A percentile compares a stretch with the other conserved stretches of the same genome.
Evolutionary conservation across 2,797 vertebrate species (phyloP).

Genomic region (Tauraco hartlaubi): DNA sequence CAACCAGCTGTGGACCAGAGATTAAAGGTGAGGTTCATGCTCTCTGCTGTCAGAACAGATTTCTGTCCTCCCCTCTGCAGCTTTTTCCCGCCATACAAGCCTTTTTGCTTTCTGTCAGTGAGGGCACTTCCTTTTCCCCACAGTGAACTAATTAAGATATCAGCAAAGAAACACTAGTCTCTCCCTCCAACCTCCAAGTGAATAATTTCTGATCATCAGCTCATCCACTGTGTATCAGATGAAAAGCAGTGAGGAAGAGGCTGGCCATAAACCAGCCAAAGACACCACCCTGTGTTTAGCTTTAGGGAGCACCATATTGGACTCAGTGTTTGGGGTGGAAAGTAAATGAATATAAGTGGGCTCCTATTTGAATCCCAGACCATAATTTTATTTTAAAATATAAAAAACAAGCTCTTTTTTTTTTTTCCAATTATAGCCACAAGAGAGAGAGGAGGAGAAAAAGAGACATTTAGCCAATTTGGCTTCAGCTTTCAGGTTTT

Average conservation of each 20-base stretch:
- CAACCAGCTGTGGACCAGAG: not conserved
- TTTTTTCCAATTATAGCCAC: not conserved
- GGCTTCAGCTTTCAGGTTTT: not conserved
- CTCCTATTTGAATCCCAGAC: not conserved
- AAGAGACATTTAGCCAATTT: not conserved
- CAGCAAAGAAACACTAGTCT: not conserved
- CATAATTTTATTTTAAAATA: not conserved
- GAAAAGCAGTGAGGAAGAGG: not conserved
- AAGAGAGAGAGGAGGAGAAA: accelerated
- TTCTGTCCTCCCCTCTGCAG: not conserved
- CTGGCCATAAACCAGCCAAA: not conserved
- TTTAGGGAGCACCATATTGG: not conserved
- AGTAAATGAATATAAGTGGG: not conserved
- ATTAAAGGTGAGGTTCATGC: not conserved
- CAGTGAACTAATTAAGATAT: not conserved
- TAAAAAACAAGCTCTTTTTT: not conserved
- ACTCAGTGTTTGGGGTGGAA: not conserved
- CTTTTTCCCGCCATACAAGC: not conserved
- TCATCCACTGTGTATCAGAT: not conserved
- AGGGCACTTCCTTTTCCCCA: not conserved
- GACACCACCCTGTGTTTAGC: not conserved
- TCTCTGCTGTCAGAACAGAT: not conserved
- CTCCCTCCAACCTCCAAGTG: not conserved
- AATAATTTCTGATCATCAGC: not conserved
- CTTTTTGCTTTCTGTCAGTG: not conserved